Evolutionary conservation across 2,797 vertebrate genomes (phyloP), one percentile per base, ranked within the genome.

Genomic region (Peromyscus nudipes): DNA sequence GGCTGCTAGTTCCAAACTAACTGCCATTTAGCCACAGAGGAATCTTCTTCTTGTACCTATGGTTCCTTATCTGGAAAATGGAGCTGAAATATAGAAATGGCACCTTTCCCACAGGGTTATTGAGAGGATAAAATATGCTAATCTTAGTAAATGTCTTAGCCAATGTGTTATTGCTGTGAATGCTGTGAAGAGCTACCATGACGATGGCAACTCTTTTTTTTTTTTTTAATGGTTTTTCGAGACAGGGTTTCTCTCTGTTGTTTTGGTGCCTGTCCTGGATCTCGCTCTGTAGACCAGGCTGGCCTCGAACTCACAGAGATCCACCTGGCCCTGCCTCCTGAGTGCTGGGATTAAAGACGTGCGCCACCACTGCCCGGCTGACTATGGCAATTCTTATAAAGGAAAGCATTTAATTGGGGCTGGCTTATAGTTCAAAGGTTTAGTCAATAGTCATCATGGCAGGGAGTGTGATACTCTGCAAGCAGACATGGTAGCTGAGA

Each of bases 41-140:
- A 11, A 17, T 71, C 52, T n/a, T 60, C 62, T 46, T 60, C 37
- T 40, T 65, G 14, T 57, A 83, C 10, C 31, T 75, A 57, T 27
- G n/a, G 89, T 79, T 92, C 87, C 85, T 92, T 60, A 79, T 43
- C 71, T 52, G 43, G 43, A 62, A 95, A 80, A 76, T 34, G 27
- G 46, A 73, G 43, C 57, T 27, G 40, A 12, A 55, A 55, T 16
- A 52, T 73, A n/a, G 86, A 67, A 88, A 67, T 43, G 46, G 1
- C 40, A 64, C 34, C 67, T 67, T 89, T 27, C 34, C 79, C 52
- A 37, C 40, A 89, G 55, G 52, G 10, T 62, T 67, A 17, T 52
- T 83, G 64, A 94, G 71, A 69, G 40, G 29, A 64, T 71, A 31
- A 62, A 37, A 37, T 37, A 64, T 34, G 31, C 52, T 80, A 25